Conservation (phyloP, 2,797 vertebrate species). For the Tiaroga cobitis region DNA sequence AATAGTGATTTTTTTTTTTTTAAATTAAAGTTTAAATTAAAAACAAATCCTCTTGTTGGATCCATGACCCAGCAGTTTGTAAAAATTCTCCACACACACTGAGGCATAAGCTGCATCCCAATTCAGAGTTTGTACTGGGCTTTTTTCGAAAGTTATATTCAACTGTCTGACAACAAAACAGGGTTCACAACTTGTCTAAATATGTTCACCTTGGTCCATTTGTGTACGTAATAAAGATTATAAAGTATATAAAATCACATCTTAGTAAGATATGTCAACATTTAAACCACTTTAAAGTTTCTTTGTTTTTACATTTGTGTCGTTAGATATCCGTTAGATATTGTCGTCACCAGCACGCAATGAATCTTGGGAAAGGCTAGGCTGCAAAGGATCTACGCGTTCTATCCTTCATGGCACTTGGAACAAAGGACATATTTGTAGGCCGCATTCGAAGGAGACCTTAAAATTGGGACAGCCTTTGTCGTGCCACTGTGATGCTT, state of each 20-base stretch:
- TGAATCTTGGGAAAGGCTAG: not conserved
- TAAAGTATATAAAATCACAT: not conserved
- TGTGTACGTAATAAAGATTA: not conserved
- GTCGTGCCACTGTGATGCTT: no score
- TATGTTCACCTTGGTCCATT: not conserved
- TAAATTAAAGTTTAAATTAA: not conserved
- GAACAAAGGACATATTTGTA: no score
- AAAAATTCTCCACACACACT: not conserved
- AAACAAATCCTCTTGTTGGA: not conserved
- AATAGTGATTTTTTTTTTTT: no score
- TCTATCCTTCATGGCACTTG: no score
- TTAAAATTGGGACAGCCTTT: no score
- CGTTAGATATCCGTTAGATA: no score
- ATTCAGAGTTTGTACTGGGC: not conserved
- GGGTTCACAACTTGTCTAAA: not conserved
- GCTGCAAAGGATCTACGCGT: no score
- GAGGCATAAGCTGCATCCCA: not conserved
- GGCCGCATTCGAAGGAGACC: no score
- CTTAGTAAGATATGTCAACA: no score
- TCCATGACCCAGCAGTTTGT: not conserved
- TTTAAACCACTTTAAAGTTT: no score
- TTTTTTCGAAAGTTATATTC: not conserved
- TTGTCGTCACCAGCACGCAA: no score
- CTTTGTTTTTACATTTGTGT: no score
- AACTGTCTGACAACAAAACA: not conserved